Conservation (phyloP, 2,797 vertebrate species). For the Myoxocephalus aenaeus region DNA sequence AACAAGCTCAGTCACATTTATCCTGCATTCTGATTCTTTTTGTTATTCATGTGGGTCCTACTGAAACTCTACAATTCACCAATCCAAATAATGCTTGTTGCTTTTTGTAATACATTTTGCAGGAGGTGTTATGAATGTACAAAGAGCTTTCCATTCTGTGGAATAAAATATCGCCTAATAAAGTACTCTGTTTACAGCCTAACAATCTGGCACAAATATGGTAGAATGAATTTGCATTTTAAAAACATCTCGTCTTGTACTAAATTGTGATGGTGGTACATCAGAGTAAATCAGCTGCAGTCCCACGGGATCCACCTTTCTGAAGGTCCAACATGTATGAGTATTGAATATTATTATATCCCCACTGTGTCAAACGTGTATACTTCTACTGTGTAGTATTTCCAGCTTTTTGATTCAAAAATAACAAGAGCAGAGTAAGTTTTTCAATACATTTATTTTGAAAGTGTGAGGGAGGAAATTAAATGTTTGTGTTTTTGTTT, state of each 20-base stretch:
- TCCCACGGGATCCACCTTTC: slow-evolving; percentile 18
- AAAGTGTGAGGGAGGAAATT: slow-evolving; percentile 5
- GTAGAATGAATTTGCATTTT: slow-evolving; percentile 29
- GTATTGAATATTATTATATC: slow-evolving; percentile 4
- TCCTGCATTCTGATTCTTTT: slow-evolving; percentile 20
- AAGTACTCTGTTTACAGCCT: slow-evolving; percentile 73
- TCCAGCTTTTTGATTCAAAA: slow-evolving; percentile 13
- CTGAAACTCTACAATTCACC: slow-evolving; percentile 33
- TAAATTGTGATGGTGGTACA: slow-evolving; percentile 18
- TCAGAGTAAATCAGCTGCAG: slow-evolving; percentile 11
- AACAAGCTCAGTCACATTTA: slow-evolving; percentile 9
- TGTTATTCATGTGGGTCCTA: slow-evolving; percentile 25
- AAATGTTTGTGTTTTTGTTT: slow-evolving; percentile 14
- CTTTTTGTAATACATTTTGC: slow-evolving; percentile 32
- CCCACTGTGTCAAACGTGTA: slow-evolving; percentile 32
- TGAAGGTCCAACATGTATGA: slow-evolving; percentile 14
- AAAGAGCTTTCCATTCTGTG: slow-evolving; percentile 38
- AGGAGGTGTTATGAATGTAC: slow-evolving; percentile 67
- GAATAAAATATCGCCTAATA: slow-evolving; percentile 44
- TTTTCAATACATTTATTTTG: slow-evolving; percentile 10
- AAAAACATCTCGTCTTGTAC: slow-evolving; percentile 27
- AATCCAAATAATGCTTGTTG: slow-evolving; percentile 21
- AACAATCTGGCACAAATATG: slow-evolving; percentile 46
- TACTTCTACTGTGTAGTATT: slow-evolving; percentile 17
- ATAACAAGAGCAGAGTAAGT: not conserved